phyloP scores from a whole-genome alignment of 2,888 invertebrate species.

The Hecatera dysodea region DNA sequence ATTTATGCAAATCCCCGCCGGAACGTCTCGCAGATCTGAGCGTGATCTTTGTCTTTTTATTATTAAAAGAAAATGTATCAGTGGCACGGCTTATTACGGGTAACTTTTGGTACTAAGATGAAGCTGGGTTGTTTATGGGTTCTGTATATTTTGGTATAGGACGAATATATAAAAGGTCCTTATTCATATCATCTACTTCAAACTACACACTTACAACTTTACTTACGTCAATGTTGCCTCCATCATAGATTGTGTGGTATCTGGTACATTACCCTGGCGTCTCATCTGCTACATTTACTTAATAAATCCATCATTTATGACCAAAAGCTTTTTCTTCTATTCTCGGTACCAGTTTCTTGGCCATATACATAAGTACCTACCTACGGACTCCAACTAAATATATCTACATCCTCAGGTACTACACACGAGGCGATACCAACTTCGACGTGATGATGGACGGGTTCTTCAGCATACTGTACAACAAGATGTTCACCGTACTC shows the following conservation, averaged over 20 bases:
- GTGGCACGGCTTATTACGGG: slow-evolving; percentile 21
- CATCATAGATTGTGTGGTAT: not conserved
- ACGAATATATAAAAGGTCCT: slow-evolving; percentile 17
- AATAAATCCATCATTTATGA: not conserved
- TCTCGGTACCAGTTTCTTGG: not conserved
- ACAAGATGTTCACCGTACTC: slow-evolving; percentile 98
- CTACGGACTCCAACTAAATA: not conserved
- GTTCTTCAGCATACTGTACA: slow-evolving; percentile 98
- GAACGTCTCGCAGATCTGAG: slow-evolving; percentile 40
- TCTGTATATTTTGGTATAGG: slow-evolving; percentile 11
- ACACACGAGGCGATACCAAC: slow-evolving; percentile 95
- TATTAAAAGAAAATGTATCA: slow-evolving; percentile 50
- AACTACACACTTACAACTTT: not conserved
- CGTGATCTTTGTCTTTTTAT: slow-evolving; percentile 45
- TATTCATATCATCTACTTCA: not conserved
- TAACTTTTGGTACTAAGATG: slow-evolving; percentile 18
- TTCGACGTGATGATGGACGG: slow-evolving; percentile 97
- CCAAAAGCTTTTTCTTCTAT: not conserved
- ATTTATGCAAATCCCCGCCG: slow-evolving; percentile 60
- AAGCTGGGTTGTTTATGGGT: slow-evolving; percentile 13
- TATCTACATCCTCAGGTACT: slow-evolving; percentile 91
- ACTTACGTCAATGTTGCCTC: too few relatives aligned
- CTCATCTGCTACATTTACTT: not conserved
- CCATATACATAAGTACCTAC: not conserved
- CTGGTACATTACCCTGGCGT: not conserved